Percentiles rank a stretch among this genome's conserved stretches.
Evolutionary conservation across 2,888 invertebrate species (phyloP).

Genomic region (Noctua comes): DNA sequence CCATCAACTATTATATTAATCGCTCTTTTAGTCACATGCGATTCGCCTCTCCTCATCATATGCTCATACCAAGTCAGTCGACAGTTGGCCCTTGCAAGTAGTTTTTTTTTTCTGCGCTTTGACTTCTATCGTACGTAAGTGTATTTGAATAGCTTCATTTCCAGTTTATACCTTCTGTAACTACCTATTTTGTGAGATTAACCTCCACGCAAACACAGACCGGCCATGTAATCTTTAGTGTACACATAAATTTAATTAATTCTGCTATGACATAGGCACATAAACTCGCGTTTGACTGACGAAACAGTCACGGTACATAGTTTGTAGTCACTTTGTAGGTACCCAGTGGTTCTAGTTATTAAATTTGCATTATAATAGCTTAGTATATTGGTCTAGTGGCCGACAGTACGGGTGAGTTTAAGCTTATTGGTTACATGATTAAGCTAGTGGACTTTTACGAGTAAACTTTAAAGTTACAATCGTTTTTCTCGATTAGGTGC

Average conservation of each 20-base stretch:
- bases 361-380: slow-evolving; percentile 45
- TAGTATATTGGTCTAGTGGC: not conserved
- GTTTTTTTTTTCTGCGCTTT: not conserved
- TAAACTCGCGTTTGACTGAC: slow-evolving; percentile 58
- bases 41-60: no score
- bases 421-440: not conserved
- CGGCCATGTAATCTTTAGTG: slow-evolving; percentile 82
- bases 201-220: slow-evolving; percentile 77
- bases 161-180: slow-evolving; percentile 2
- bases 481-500: not conserved
- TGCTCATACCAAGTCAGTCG: no score
- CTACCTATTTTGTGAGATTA: slow-evolving; percentile 70
- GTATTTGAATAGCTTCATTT: not conserved
- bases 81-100: no score
- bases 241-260: slow-evolving; percentile 86
- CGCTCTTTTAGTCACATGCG: no score
- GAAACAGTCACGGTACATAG: slow-evolving; percentile 45
- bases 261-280: slow-evolving; percentile 75
- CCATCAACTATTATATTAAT: no score
- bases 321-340: slow-evolving; percentile 48
- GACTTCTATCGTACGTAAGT: not conserved
- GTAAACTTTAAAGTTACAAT: not conserved
- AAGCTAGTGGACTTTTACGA: not conserved
- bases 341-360: slow-evolving; percentile 31
- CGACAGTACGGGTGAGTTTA: not conserved